phyloP scores from a whole-genome alignment of 2,888 invertebrate genomes.

The Carcina quercana region DNA sequence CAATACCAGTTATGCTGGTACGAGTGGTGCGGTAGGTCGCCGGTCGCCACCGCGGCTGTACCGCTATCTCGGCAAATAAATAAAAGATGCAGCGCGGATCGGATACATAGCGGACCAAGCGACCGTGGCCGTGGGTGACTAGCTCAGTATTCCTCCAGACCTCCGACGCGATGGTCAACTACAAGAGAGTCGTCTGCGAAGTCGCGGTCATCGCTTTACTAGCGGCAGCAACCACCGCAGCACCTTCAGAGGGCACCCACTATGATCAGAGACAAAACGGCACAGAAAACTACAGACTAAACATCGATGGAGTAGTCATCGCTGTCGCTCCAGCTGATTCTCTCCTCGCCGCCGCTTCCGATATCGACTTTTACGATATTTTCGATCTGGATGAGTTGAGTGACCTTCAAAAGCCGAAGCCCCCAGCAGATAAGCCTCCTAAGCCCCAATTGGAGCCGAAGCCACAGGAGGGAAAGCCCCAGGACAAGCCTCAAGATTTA shows the following conservation, averaged over 20 bases:
- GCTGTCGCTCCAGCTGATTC: conserved; percentile 78
- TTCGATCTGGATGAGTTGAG: conserved; percentile 43
- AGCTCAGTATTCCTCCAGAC: conserved; percentile 49
- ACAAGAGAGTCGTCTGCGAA: conserved; percentile 59
- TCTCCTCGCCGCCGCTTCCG: conserved; percentile 70
- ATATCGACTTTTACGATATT: conserved; percentile 53
- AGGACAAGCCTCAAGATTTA: conserved; percentile 16
- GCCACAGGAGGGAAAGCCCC: conserved; percentile 17
- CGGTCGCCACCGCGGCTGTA: conserved; percentile 44
- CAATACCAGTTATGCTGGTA: conserved; percentile 58
- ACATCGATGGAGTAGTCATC: conserved; percentile 80
- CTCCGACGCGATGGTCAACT: conserved; percentile 64
- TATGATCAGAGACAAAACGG: conserved; percentile 88
- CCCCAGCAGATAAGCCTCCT: conserved; percentile 23
- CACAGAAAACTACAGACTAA: conserved; percentile 81
- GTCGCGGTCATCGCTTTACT: conserved; percentile 36
- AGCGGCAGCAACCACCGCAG: conserved; percentile 25
- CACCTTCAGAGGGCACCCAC: conserved; percentile 36
- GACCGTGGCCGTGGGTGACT: conserved; percentile 23
- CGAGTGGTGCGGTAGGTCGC: conserved; percentile 38
- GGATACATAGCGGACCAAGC: conserved; percentile 56
- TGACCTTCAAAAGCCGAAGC: conserved; percentile 27
- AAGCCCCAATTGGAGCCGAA: conserved; percentile 19
- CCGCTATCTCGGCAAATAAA: conserved; percentile 71
- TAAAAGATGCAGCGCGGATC: conserved; percentile 66